Evolutionary conservation across 1,140 invertebrate species (phyloP), one percentile per base, ranked within the genome.

Genomic region (Colletes gigas): DNA sequence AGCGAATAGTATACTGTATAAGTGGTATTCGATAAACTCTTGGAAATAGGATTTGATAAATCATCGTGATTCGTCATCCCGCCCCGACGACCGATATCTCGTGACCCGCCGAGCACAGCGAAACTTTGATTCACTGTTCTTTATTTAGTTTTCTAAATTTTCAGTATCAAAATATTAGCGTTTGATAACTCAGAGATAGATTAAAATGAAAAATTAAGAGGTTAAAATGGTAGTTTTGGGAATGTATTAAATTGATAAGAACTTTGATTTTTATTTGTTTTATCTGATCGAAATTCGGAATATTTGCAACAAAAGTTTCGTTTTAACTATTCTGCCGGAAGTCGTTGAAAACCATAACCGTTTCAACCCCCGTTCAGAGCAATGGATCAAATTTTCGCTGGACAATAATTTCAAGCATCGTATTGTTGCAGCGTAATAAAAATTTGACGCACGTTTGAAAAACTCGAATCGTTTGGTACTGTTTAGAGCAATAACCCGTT

Each of bases 401-500:
- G 44, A 15, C 4, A 21, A 3, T 5, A 8, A 52, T 15, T 12
- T 62, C 14, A 44, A 17, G 21, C 19, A 41, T 19, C 14, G 21
- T 30, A 30, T 17, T 8, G 50, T 39, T 19, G 8, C 8, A 12
- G 47, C 59, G 17, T 17, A 21, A 12, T 9, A 41, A 4, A 4
- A 8, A n/a, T 44, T 52, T 44, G 1, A 59, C 44, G 15, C 1
- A 15, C 14, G 57, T 63, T 72, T 78, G n/a, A 71, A 68, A 5
- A 55, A 73, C 12, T 54, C 5, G 19, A 73, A 55, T n/a, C 44
- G n/a, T 79, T 39, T 79, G 10, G 39, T 41, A 41, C 63, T 79
- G 77, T 86, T 89, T 88, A 92, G 91, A 89, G 68, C 57, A 82
- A 90, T 83, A 74, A 81, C 70, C 83, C 74, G 59, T 52, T 85